Evolutionary conservation across 2,888 invertebrate species (phyloP).

Genomic region (Lasioglossum vierecki): DNA sequence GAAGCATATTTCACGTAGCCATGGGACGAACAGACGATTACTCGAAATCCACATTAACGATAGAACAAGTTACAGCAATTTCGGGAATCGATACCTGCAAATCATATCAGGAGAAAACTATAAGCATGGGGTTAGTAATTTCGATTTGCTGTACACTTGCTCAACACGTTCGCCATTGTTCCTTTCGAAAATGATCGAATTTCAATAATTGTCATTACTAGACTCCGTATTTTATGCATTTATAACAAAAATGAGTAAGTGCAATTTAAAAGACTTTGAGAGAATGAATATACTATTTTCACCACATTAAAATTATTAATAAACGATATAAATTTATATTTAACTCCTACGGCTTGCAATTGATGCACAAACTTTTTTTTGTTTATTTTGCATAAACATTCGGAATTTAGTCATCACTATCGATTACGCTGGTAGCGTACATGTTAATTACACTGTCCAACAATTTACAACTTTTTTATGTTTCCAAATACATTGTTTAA

Average conservation of each 20-base stretch:
- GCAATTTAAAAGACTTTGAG: too few species aligned
- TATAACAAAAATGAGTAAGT: too few species aligned
- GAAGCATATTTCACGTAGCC: slow-evolving; percentile 90
- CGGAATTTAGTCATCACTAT: not conserved
- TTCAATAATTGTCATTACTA: too few species aligned
- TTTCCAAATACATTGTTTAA: too few species aligned
- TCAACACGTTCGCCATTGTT: not conserved
- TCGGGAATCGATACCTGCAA: slow-evolving; percentile 81
- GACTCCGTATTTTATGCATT: too few species aligned
- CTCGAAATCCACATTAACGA: slow-evolving; percentile 84
- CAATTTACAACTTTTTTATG: too few species aligned
- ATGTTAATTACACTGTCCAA: not conserved
- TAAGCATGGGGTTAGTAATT: slow-evolving; percentile 60
- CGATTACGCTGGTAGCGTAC: not conserved
- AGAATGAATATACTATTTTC: too few species aligned
- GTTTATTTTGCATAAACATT: too few species aligned
- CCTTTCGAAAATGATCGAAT: not conserved
- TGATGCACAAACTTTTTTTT: too few species aligned
- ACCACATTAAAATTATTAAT: too few species aligned
- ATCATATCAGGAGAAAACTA: slow-evolving; percentile 68
- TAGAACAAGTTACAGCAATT: slow-evolving; percentile 84
- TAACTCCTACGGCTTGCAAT: too few species aligned
- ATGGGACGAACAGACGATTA: slow-evolving; percentile 84
- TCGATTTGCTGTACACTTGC: not conserved
- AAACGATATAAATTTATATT: too few species aligned